Evolutionary conservation across 2,113 vertebrate species (phyloP).

Genomic region (Cygnus atratus): DNA sequence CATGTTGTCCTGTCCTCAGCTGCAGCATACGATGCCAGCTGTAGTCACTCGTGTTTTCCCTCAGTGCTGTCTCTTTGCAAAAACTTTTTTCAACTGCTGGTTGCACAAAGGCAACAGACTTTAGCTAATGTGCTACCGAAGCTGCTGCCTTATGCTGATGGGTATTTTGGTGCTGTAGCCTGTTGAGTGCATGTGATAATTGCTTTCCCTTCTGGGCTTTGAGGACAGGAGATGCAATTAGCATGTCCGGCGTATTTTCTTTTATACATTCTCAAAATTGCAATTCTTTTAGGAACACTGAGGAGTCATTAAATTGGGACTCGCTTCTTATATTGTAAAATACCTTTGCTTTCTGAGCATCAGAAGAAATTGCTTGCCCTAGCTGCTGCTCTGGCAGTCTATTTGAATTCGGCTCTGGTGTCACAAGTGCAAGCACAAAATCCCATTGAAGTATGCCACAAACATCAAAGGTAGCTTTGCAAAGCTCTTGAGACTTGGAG

Average conservation of each 20-base stretch:
- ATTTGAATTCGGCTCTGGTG: slow-evolving; percentile 30
- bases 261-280: slow-evolving; percentile 63
- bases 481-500: not conserved
- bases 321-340: slow-evolving; percentile 34
- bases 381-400: not conserved
- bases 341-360: slow-evolving; percentile 33
- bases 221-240: slow-evolving; percentile 79
- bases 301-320: slow-evolving; percentile 21
- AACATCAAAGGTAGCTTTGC: not conserved
- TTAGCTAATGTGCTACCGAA: slow-evolving; percentile 19
- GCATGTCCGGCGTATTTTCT: slow-evolving; percentile 55
- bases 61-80: slow-evolving; percentile 35
- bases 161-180: slow-evolving; percentile 55
- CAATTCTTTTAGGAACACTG: slow-evolving; percentile 22
- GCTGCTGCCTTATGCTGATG: slow-evolving; percentile 39
- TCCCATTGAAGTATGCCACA: slow-evolving; percentile 9
- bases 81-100: slow-evolving; percentile 21
- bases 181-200: slow-evolving; percentile 76
- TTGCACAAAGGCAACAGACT: slow-evolving; percentile 13
- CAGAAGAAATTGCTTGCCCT: slow-evolving; percentile 32
- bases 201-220: slow-evolving; percentile 72
- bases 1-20: not conserved
- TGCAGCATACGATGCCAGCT: not conserved
- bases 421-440: slow-evolving; percentile 19
- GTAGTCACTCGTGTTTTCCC: slow-evolving; percentile 46